Conservation (phyloP, 1,140 invertebrate genomes). For the Trichogramma pretiosum region DNA sequence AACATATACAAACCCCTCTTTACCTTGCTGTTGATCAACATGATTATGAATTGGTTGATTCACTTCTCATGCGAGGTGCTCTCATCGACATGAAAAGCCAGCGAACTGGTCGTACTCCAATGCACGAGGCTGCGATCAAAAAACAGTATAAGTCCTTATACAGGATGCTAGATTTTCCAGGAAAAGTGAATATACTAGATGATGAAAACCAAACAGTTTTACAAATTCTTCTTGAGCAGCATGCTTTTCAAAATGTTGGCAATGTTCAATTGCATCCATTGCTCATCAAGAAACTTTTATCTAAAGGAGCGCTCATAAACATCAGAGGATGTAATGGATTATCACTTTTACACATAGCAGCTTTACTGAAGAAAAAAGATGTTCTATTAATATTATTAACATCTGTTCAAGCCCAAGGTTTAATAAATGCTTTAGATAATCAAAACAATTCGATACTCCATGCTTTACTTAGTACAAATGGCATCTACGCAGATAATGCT, state of each 20-base stretch:
- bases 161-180: background rate
- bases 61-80: background rate
- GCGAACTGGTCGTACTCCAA: background rate
- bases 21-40: background rate
- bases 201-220: background rate
- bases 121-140: background rate
- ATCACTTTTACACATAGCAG: background rate
- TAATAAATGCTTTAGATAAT: background rate
- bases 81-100: background rate
- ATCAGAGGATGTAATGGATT: background rate
- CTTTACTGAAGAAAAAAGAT: background rate
- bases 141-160: background rate
- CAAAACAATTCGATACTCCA: background rate
- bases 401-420: background rate
- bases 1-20: background rate
- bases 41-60: background rate
- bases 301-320: background rate
- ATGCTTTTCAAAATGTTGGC: background rate
- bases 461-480: background rate
- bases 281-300: background rate
- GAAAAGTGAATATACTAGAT: background rate
- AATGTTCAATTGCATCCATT: background rate
- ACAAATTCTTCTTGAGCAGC: background rate
- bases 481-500: background rate
- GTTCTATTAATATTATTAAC: background rate